These are phyloP conservation scores for Aquatica leii DNA, from an alignment of 2,888 invertebrate genomes.

Conservation along the genomic window DNA sequence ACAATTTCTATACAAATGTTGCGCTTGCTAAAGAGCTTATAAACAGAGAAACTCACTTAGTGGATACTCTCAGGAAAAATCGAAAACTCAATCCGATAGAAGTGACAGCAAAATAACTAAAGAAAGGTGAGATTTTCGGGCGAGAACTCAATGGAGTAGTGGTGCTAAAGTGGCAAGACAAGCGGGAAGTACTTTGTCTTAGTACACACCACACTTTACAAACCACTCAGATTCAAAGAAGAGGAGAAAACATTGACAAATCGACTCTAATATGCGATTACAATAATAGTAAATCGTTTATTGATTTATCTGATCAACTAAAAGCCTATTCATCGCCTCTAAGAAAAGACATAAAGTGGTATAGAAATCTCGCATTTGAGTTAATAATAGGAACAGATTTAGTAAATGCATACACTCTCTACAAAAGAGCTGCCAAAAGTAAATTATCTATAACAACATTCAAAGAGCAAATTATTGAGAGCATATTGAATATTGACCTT, in stretches of 20 bases:
- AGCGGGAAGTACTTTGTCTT: no score
- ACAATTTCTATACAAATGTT: no score
- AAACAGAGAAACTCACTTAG: no score
- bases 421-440: neutral
- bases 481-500: neutral
- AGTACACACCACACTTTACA: no score
- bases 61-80: no score
- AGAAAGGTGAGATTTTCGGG: neutral
- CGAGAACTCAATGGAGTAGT: neutral
- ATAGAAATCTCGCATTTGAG: no score
- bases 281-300: neutral
- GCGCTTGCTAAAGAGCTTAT: no score
- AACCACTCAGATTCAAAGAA: neutral
- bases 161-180: neutral
- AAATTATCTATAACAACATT: neutral
- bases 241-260: neutral
- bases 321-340: no score
- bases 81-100: neutral
- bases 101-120: neutral
- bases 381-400: neutral
- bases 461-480: no score
- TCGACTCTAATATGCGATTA: neutral
- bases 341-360: no score
- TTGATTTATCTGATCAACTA: neutral
- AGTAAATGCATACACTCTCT: neutral